Evolutionary conservation across 2,888 invertebrate genomes (phyloP).

Genomic region (Alviniconcha strummeri): DNA sequence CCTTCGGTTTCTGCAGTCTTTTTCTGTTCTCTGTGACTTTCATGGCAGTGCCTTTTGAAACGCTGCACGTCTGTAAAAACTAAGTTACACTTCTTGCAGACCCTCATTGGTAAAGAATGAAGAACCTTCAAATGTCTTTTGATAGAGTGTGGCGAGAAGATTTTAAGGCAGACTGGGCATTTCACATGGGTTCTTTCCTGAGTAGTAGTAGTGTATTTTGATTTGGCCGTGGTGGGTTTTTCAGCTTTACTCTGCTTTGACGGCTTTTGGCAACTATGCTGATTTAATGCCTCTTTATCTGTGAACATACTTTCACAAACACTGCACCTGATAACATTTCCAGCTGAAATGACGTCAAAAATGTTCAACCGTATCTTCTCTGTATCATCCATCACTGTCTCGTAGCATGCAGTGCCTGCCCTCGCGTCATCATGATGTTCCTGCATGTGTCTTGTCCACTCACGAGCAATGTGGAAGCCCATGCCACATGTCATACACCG

Average conservation of each 20-base stretch:
- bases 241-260: background rate
- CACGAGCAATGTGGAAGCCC: slow-evolving; percentile 24
- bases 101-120: too few relatives aligned
- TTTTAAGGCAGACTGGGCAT: slow-evolving; percentile 1
- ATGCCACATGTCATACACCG: background rate
- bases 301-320: background rate
- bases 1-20: too few relatives aligned
- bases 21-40: too few relatives aligned
- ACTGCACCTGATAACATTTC: background rate
- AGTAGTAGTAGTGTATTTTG: background rate
- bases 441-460: slow-evolving; percentile 30
- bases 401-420: background rate
- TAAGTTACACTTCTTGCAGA: too few relatives aligned
- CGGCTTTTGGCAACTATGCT: background rate
- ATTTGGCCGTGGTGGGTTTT: background rate
- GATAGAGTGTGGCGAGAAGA: too few relatives aligned
- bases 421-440: background rate
- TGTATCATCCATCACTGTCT: background rate
- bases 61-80: too few relatives aligned
- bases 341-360: background rate
- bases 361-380: background rate
- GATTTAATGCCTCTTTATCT: background rate
- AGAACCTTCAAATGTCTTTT: too few relatives aligned
- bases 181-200: background rate
- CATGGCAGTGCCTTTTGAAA: too few relatives aligned